These are phyloP conservation scores for Leptogaster cylindrica DNA, from an alignment of 2,888 invertebrate species.

Conservation along the genomic window DNA sequence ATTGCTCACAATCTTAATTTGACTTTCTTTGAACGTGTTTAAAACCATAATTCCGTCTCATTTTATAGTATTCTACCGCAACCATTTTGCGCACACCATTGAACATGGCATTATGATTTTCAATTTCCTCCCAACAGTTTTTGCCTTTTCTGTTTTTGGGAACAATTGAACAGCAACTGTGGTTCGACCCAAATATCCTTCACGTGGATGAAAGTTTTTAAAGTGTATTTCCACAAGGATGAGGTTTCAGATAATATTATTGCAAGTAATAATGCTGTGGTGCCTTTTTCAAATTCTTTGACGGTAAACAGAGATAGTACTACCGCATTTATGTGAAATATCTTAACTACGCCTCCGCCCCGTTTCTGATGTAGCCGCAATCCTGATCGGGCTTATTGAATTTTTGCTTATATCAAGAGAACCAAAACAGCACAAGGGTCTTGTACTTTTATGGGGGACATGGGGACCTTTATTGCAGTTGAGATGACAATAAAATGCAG, in stretches of 20 bases:
- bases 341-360: conserved; percentile 11
- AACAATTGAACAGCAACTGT: conserved; percentile 30
- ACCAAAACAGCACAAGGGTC: background rate
- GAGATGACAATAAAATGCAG: conserved; percentile 28
- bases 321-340: background rate
- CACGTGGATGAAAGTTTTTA: background rate
- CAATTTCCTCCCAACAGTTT: conserved; percentile 16
- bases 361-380: background rate
- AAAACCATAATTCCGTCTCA: conserved; percentile 21
- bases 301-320: background rate
- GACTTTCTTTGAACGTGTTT: conserved; percentile 12
- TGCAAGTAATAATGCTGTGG: conserved; percentile 19
- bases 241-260: too few species aligned
- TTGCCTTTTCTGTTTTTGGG: background rate
- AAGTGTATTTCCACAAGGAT: conserved; percentile 26
- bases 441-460: conserved; percentile 5
- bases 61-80: conserved; percentile 13
- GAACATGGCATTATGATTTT: conserved; percentile 30
- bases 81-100: conserved; percentile 26
- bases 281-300: conserved; percentile 7
- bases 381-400: conserved; percentile 18
- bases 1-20: conserved; percentile 23
- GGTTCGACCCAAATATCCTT: conserved; percentile 25
- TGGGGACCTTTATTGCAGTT: background rate
- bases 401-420: conserved; percentile 24